Conservation (phyloP, 2,797 vertebrate genomes). For the Halcyon leucocephala region DNA sequence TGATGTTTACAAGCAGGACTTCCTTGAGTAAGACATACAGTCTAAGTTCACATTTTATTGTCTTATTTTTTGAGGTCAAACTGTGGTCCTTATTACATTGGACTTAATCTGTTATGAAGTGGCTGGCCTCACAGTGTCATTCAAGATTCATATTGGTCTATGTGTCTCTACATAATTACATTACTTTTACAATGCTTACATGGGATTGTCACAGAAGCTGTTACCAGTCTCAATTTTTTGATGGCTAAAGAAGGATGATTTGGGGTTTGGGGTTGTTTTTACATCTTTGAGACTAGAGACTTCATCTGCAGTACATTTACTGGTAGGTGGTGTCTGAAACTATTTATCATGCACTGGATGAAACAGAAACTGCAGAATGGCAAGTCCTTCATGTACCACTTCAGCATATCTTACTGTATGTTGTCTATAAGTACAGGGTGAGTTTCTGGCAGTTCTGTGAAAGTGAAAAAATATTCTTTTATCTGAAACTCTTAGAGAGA, state of each 20-base stretch:
- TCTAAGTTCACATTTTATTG: background rate
- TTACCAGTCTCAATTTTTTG: background rate
- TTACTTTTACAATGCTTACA: background rate
- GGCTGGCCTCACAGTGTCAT: background rate
- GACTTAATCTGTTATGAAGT: background rate
- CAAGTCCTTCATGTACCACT: background rate
- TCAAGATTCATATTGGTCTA: background rate
- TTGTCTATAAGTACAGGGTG: background rate
- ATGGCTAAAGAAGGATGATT: background rate
- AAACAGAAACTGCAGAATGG: background rate
- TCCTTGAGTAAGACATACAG: background rate
- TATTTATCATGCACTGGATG: background rate
- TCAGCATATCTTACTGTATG: background rate
- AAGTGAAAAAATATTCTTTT: background rate
- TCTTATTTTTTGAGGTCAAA: background rate
- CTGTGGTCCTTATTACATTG: background rate
- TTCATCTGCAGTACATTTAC: background rate
- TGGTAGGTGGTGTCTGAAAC: background rate
- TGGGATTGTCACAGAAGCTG: background rate
- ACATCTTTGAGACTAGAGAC: background rate
- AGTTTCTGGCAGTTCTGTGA: background rate
- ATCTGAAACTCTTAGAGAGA: background rate
- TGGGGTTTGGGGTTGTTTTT: accelerated
- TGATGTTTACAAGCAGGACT: background rate
- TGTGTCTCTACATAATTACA: background rate